Evolutionary conservation across 2,797 vertebrate species (phyloP), one percentile per base, ranked within the genome.

Genomic region (Capromys pilorides): DNA sequence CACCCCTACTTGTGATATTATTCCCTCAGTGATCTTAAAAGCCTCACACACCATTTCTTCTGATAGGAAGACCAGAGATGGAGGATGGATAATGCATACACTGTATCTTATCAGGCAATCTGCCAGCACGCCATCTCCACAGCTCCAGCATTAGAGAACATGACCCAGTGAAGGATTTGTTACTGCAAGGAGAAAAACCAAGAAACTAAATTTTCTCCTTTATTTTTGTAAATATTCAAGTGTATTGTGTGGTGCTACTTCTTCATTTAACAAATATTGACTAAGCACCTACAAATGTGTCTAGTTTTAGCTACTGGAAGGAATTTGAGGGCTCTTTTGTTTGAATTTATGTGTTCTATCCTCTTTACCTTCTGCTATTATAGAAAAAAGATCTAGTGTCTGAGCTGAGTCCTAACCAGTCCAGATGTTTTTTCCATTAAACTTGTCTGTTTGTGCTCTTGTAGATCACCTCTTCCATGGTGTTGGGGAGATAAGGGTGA

Each of bases 21-120:
- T 87, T 59, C 26, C 54, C 86, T 2, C 8, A 92, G 96, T 92
- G 94, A 79, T 21, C 31, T 96, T 94, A 95, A 92, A 97, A 96
- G 51, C 96, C 90, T 95, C 77, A 49, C 73, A 59, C 45, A 71
- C 95, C 62, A 61, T 92, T 79, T 41, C 36, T 75, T 81, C 73
- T 95, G 86, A 95, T 91, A 90, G 39, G 54, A 90, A 94, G n/a
- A 6, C 64, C 94, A 96, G 93, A 96, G 92, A 80, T 94, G 79
- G 94, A 94, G 94, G 45, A 92, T 95, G 82, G 95, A 57, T 97
- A 95, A 92, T 67, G 77, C 78, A 89, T 36, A 73, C 85, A 51
- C 67, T 87, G 22, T 71, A 90, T 97, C 26, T 54, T 83, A 93
- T 18, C 92, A 94, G 95, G 73, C 95, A 95, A 67, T 95, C 97